These are phyloP conservation scores for Hesperophylax magnus DNA, from an alignment of 1,140 invertebrate genomes.

Conservation along the genomic window DNA sequence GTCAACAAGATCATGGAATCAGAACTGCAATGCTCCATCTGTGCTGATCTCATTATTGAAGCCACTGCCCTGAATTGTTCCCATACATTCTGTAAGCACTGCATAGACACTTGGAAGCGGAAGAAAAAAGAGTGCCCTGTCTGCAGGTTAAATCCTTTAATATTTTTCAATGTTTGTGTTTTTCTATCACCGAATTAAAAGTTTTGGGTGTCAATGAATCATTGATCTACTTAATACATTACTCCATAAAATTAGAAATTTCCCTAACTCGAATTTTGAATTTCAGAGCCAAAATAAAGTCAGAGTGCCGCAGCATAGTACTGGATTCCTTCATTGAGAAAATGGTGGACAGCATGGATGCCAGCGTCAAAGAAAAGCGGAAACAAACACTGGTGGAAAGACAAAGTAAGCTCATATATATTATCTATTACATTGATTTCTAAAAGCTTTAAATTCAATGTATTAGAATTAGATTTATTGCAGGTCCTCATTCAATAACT, in stretches of 20 bases:
- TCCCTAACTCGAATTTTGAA: constrained; percentile 59
- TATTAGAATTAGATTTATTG: no score
- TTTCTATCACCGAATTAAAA: no score
- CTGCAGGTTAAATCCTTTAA: no score
- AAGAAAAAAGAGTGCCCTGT: constrained; percentile 80
- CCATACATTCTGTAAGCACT: constrained; percentile 84
- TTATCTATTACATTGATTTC: no score
- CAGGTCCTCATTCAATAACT: no score
- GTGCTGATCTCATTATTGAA: constrained; percentile 82
- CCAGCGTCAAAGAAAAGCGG: constrained; percentile 68
- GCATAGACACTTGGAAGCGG: constrained; percentile 81
- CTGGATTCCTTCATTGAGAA: constrained; percentile 76
- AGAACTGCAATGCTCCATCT: constrained; percentile 85
- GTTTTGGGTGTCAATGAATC: no score
- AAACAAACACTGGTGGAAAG: constrained; percentile 69
- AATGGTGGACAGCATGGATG: constrained; percentile 75
- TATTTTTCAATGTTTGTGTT: no score
- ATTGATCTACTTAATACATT: no score
- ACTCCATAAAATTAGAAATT: no score
- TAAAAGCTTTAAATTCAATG: no score
- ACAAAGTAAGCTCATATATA: constrained; percentile 60
- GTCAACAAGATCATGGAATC: constrained; percentile 80
- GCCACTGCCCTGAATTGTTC: constrained; percentile 82
- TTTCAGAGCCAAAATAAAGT: constrained; percentile 69
- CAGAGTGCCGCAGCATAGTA: constrained; percentile 71